Conservation (phyloP, 2,888 invertebrate genomes). For the Acholoe squamosa region DNA sequence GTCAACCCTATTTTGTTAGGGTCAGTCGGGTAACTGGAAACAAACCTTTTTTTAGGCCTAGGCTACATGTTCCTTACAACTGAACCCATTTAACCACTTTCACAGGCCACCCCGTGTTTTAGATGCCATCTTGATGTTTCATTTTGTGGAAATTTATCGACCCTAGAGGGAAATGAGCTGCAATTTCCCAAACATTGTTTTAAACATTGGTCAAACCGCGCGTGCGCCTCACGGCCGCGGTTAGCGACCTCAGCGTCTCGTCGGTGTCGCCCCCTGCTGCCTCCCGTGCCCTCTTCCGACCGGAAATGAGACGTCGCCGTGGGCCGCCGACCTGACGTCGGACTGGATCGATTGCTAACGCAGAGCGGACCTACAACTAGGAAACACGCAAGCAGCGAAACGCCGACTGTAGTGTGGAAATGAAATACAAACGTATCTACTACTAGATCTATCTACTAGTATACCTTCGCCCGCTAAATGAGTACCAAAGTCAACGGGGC, state of each 20-base stretch:
- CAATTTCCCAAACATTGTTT: conserved; percentile 54
- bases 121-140: neutral
- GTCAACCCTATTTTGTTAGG: too few species aligned
- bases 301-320: conserved; percentile 38
- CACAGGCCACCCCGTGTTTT: neutral
- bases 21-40: too few species aligned
- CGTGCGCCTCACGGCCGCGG: neutral
- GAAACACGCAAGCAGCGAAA: neutral
- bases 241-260: conserved; percentile 10
- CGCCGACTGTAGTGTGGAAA: neutral
- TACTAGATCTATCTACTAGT: too few species aligned
- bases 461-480: too few species aligned
- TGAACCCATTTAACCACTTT: neutral
- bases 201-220: conserved; percentile 44
- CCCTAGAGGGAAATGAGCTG: neutral
- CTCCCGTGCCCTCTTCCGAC: conserved; percentile 9
- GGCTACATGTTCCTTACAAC: too few species aligned
- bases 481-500: too few species aligned
- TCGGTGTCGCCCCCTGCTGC: neutral
- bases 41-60: too few species aligned
- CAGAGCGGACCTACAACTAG: neutral
- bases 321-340: conserved; percentile 18
- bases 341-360: neutral
- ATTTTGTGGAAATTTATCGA: neutral
- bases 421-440: neutral